Evolutionary conservation across 2,797 vertebrate species (phyloP).

Genomic region (Chlorospingus flavigularis): DNA sequence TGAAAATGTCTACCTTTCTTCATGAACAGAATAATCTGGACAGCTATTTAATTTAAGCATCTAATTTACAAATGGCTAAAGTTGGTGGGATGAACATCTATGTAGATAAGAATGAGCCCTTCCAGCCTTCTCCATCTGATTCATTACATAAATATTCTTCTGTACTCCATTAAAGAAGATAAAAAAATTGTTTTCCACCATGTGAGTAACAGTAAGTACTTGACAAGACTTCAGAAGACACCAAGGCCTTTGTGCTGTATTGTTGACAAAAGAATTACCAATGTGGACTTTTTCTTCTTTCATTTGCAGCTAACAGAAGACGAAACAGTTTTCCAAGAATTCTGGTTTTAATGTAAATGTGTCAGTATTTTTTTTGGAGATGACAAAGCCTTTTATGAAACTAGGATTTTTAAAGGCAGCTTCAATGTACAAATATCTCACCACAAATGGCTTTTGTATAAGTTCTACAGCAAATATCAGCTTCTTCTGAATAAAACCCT

Average conservation of each 20-base stretch:
- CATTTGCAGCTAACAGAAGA: constrained; percentile 1
- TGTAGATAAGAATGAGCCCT: neutral
- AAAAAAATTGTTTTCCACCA: neutral
- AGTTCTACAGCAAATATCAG: neutral
- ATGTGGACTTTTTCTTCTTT: neutral
- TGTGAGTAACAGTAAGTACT: neutral
- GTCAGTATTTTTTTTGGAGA: neutral
- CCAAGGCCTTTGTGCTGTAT: neutral
- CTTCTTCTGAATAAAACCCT: neutral
- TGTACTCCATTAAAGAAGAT: neutral
- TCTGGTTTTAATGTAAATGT: constrained; percentile 20
- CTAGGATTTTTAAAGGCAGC: neutral
- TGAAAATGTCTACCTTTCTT: neutral
- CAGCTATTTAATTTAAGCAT: neutral
- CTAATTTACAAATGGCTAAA: neutral
- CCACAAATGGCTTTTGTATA: neutral
- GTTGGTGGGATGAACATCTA: neutral
- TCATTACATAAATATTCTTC: neutral
- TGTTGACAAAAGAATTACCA: constrained; percentile 28
- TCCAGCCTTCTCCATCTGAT: neutral
- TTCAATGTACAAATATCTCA: neutral
- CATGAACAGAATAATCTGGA: neutral
- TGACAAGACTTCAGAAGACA: neutral
- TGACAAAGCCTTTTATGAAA: constrained; percentile 22
- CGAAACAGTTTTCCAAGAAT: constrained; percentile 27